A percentile compares a stretch with the other conserved stretches of the same genome.
These are phyloP conservation scores for Synergus itoensis DNA, from an alignment of 2,888 invertebrate species.

Conservation along the genomic window DNA sequence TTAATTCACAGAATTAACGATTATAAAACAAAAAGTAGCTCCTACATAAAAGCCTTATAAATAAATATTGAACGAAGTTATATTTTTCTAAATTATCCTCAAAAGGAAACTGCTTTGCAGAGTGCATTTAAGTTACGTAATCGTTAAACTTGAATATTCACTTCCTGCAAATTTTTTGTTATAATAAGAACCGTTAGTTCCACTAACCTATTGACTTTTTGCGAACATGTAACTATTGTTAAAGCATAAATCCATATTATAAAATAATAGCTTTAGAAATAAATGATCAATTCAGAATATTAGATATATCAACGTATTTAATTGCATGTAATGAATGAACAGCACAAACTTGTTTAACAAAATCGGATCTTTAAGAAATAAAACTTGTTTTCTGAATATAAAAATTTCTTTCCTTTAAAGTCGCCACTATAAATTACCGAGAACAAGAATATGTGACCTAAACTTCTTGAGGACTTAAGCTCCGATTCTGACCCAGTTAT, in stretches of 20 bases:
- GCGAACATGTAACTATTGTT: background rate
- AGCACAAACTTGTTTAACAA: background rate
- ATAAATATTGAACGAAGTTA: background rate
- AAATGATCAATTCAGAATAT: background rate
- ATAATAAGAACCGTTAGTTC: constrained; percentile 14
- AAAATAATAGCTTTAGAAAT: constrained; percentile 4
- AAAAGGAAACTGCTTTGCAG: constrained; percentile 20
- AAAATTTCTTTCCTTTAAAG: background rate
- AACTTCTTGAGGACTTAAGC: background rate
- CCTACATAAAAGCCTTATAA: background rate
- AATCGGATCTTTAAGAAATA: constrained; percentile 2
- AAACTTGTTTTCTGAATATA: background rate
- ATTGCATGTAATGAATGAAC: background rate
- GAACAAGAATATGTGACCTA: background rate
- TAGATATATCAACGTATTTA: background rate
- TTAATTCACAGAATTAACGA: background rate
- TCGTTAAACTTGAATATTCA: constrained; percentile 27
- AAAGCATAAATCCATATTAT: background rate
- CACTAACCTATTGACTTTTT: constrained; percentile 30
- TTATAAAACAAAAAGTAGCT: background rate
- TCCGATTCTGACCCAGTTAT: constrained; percentile 35
- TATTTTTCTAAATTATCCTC: background rate
- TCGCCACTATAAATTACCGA: constrained; percentile 12
- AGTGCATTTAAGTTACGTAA: constrained; percentile 25
- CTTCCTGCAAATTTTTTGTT: constrained; percentile 30